Evolutionary conservation across 2,113 vertebrate species (phyloP).

Genomic region (Thamnophis sirtalis): DNA sequence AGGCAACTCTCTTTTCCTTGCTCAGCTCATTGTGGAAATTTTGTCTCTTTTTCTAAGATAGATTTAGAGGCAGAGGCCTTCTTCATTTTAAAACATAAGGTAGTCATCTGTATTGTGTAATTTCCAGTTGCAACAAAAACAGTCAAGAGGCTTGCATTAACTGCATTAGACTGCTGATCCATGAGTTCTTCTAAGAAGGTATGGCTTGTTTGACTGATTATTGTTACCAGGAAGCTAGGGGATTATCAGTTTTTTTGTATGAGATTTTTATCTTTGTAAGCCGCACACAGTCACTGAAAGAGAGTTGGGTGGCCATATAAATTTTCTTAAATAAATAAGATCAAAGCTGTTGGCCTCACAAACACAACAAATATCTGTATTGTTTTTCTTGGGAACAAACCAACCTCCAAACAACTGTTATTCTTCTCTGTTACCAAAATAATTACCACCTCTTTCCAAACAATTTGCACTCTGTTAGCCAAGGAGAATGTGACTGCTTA

Average conservation of each 20-base stretch:
- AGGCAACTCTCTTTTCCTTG: neutral
- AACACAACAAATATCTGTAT: neutral
- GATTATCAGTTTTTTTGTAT: neutral
- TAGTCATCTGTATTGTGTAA: neutral
- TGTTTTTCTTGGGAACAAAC: neutral
- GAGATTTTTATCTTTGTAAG: neutral
- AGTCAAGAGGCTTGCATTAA: neutral
- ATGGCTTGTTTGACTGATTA: neutral
- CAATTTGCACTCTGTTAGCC: neutral
- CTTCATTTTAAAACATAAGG: neutral
- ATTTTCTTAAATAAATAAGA: neutral
- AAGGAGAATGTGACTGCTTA: neutral
- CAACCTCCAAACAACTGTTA: neutral
- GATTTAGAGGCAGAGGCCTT: neutral
- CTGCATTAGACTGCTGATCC: neutral
- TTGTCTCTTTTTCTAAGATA: neutral
- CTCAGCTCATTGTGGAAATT: neutral
- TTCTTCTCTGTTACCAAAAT: neutral
- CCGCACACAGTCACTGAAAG: neutral
- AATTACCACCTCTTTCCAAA: neutral
- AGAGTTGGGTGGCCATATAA: neutral
- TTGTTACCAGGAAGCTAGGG: neutral
- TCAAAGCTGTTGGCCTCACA: neutral
- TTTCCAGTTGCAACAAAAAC: neutral
- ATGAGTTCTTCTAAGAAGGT: neutral